A percentile compares a stretch with the other conserved stretches of the same genome.
Conservation (phyloP, 2,888 invertebrate species). For the Daptonema setosum region DNA sequence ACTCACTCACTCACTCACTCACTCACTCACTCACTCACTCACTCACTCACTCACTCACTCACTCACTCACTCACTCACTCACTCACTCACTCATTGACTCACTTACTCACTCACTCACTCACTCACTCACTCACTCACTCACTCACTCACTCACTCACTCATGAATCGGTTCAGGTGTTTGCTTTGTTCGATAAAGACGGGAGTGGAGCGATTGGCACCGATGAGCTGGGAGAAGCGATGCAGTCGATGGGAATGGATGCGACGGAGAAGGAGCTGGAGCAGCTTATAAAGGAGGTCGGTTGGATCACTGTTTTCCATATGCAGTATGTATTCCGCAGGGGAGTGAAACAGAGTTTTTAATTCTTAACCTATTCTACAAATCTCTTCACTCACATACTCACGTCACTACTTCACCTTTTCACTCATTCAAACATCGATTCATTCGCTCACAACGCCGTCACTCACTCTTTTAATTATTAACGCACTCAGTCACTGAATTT, state of each 20-base stretch:
- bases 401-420: background rate
- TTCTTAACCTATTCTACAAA: too few species aligned
- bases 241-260: constrained; percentile 22
- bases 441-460: too few species aligned
- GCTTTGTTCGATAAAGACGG: constrained; percentile 27
- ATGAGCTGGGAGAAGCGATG: constrained; percentile 26
- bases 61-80: background rate
- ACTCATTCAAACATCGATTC: background rate
- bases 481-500: too few species aligned
- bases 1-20: too few species aligned
- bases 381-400: too few species aligned
- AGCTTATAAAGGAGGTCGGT: constrained; percentile 21
- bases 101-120: too few species aligned
- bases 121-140: background rate
- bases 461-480: too few species aligned
- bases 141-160: background rate
- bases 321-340: too few species aligned
- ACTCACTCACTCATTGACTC: too few species aligned
- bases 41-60: background rate
- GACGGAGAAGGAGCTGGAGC: constrained; percentile 21
- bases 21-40: background rate
- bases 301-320: background rate
- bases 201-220: constrained; percentile 24
- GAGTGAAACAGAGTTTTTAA: too few species aligned
- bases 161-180: constrained; percentile 18